Base-by-base conservation (phyloP, 2,888 invertebrate species). In the Cataglyphis cursor region DNA sequence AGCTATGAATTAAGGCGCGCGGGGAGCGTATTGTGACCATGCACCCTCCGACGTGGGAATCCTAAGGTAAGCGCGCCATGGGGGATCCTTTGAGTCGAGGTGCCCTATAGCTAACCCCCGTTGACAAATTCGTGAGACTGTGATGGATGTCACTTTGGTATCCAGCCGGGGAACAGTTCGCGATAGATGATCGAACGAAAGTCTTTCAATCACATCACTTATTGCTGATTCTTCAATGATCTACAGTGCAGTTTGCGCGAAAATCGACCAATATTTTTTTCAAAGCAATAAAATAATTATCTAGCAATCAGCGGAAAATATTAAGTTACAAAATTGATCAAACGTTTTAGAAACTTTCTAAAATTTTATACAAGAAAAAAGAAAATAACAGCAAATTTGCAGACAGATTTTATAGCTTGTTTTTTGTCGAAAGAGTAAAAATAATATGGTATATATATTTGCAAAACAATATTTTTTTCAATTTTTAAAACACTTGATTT, bases 41-140 rank as follows among this genome's bases (percentile, higher is more conserved):
- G 90, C 82, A 84, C 89, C 89, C 88, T 84, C 84, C 89, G 91
- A 94, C 94, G 93, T 94, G 94, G 94, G 94, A 94, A 94, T 92
- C 90, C 90, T 83, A 85, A 75, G 73, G 87, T 85, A 84, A 73
- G 57, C 84, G 66, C 65, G 51, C 75, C 18, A 68, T 10, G 31
- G 81, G 89, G 81, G 85, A 65, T 86, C 87, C 88, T 84, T 65
- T 70, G 83, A 87, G 85, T 75, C 84, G 82, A 70, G 80, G 83
- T 83, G 89, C 90, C 91, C 90, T 91, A 85, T 85, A 86, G 92
- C 92, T 94, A 94, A 91, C 92, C 85, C 89, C 84, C 91, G 90
- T 91, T 94, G 94, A 94, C 94, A 94, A 94, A 94, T 93, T 93
- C 91, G 88, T 88, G 90, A 88, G 90, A 93, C 90, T 91, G 93